Base-by-base conservation (phyloP, 2,113 vertebrate species). In the Carettochelys insculpta region DNA sequence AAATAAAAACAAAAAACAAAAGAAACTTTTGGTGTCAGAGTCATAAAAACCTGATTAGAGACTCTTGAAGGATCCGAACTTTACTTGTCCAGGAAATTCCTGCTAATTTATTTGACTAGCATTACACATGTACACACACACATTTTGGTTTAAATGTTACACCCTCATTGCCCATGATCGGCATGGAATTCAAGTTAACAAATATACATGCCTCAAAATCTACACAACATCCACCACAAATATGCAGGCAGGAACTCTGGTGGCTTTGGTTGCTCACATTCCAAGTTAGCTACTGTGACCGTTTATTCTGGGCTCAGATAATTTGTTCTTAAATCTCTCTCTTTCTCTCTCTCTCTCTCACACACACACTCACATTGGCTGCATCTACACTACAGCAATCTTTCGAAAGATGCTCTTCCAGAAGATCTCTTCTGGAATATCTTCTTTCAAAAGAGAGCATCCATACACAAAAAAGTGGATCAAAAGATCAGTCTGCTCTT, bases 161-260 rank as follows among this genome's bases (percentile, higher is more conserved):
- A 77, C 68, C 83, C 92, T 92, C 43, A 41, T n/a, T 95, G 91
- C 92, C 96, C 96, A 88, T 96, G 96, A 88, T 96, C 88, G 82
- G 95, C 87, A 93, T 83, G 93, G 83, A 93, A 93, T 95, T 92
- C 93, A 95, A 93, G 92, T 82, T 95, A 93, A 96, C 90, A 95
- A 95, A 95, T 53, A 90, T 25, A 88, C 84, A 85, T 88, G 87
- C 92, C 92, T 93, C 45, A 93, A 90, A 88, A 82, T 94, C 95
- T 91, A 80, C 91, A 92, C 87, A 82, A 85, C 77, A 27, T 84
- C 19, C 48, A 92, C 97, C 97, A 97, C 97, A 97, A 97, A 83
- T 90, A 95, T 96, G 96, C 78, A 38, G 19, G 83, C 77, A 90
- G 86, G 95, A 95, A 94, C 77, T 75, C 52, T 53, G 93, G 78